Percentiles rank a stretch among this genome's conserved stretches.
Conservation (phyloP, 2,888 invertebrate species). For the Drosophila anomalipes region DNA sequence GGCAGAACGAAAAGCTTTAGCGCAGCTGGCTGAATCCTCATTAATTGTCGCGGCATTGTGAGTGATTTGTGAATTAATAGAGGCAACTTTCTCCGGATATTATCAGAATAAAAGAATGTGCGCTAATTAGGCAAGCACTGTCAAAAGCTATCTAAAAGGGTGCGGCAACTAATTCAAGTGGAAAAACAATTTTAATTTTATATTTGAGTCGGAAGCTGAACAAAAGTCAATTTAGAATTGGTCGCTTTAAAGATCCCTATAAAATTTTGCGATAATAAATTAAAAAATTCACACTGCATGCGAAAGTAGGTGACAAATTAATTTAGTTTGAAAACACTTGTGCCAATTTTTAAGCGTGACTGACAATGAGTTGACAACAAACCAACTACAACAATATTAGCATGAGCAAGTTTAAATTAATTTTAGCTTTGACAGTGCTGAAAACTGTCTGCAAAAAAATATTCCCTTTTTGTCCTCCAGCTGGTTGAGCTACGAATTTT, state of each 20-base stretch:
- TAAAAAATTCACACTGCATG: slow-evolving; percentile 44
- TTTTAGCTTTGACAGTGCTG: slow-evolving; percentile 22
- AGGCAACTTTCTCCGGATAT: slow-evolving; percentile 52
- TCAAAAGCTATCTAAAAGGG: slow-evolving; percentile 19
- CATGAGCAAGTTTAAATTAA: slow-evolving; percentile 28
- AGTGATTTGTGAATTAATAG: slow-evolving; percentile 42
- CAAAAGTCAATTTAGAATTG: slow-evolving; percentile 50
- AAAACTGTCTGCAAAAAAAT: neutral
- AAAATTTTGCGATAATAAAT: neutral
- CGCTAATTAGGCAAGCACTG: slow-evolving; percentile 51
- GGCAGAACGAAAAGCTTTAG: slow-evolving; percentile 27
- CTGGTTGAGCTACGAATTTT: neutral
- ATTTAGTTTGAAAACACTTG: slow-evolving; percentile 73
- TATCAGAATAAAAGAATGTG: slow-evolving; percentile 52
- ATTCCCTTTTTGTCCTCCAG: neutral
- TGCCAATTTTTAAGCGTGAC: slow-evolving; percentile 60
- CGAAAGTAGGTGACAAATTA: slow-evolving; percentile 71
- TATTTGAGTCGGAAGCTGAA: slow-evolving; percentile 10
- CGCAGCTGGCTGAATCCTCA: slow-evolving; percentile 27
- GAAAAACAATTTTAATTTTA: slow-evolving; percentile 49
- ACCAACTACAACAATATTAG: slow-evolving; percentile 11
- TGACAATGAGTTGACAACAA: slow-evolving; percentile 51
- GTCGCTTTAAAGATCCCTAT: slow-evolving; percentile 7
- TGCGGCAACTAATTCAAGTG: slow-evolving; percentile 23
- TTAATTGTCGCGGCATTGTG: slow-evolving; percentile 25